Conservation (phyloP, 2,113 vertebrate species). For the Andinoacara biseriatus region DNA sequence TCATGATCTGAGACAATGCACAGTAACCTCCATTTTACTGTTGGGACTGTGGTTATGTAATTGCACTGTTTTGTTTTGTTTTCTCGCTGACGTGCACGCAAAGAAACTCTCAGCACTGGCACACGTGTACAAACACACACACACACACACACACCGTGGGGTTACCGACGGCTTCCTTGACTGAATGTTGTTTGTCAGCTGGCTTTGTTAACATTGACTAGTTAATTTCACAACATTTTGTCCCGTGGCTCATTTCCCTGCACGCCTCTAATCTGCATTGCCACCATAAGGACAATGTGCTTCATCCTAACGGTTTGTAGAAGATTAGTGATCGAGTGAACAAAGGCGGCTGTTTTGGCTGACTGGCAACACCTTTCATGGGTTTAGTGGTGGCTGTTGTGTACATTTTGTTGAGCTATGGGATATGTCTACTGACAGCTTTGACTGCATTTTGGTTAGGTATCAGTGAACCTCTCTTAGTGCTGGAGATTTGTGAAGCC, state of each 20-base stretch:
- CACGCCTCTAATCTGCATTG: constrained; percentile 47
- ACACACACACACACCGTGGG: background rate
- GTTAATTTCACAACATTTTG: constrained; percentile 50
- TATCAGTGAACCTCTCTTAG: constrained; percentile 30
- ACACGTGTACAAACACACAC: background rate
- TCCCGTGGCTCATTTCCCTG: constrained; percentile 21
- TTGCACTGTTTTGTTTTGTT: background rate
- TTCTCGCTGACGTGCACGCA: background rate
- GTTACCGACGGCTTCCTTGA: background rate
- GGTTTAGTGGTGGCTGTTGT: constrained; percentile 61
- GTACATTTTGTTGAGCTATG: constrained; percentile 55
- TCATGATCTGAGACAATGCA: constrained; percentile 15
- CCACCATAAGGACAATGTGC: constrained; percentile 38
- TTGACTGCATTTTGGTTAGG: constrained; percentile 18
- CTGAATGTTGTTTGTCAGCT: constrained; percentile 38
- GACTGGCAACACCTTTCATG: constrained; percentile 59
- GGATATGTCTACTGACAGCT: constrained; percentile 42
- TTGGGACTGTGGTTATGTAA: background rate
- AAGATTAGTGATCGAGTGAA: constrained; percentile 56
- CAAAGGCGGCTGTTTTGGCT: constrained; percentile 59
- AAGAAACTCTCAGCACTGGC: constrained; percentile 2
- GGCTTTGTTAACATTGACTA: constrained; percentile 36
- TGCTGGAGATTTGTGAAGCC: constrained; percentile 21
- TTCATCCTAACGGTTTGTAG: constrained; percentile 43
- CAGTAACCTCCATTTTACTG: constrained; percentile 12